Evolutionary conservation across 37 sponge, comb jelly and placozoan species (phyloP).

Genomic region (Chondrosia reniformis): DNA sequence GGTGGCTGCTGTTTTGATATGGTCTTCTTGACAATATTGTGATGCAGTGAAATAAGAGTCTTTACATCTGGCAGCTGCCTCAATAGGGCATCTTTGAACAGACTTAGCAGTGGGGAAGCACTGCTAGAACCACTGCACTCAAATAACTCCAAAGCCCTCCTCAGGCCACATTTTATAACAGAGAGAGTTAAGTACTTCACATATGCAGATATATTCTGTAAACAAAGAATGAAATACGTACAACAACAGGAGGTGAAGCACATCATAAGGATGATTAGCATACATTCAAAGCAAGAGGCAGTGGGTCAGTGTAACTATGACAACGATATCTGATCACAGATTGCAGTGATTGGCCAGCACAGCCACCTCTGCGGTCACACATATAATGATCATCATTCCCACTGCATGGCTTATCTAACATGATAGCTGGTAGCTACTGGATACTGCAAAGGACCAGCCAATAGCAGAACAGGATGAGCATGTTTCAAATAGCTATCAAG

Average conservation of each 20-base stretch:
- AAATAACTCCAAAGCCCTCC: constrained; percentile 36
- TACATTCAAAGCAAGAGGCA: not conserved
- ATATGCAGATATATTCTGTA: constrained; percentile 20
- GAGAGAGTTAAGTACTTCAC: constrained; percentile 40
- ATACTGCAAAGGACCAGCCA: no score
- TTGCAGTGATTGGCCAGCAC: constrained; percentile 1
- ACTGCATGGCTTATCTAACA: no score
- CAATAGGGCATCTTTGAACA: constrained; percentile 42
- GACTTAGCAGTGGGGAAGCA: not conserved
- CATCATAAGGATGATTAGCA: not conserved
- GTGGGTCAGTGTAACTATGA: constrained; percentile 75
- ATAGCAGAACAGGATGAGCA: no score
- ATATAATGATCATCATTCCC: not conserved
- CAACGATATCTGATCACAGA: constrained; percentile 6
- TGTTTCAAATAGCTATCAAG: no score
- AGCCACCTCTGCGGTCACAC: not conserved
- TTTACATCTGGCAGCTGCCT: constrained; percentile 58
- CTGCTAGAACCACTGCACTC: not conserved
- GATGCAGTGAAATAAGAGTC: constrained; percentile 54
- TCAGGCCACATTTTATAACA: constrained; percentile 34
- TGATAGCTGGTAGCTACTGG: no score
- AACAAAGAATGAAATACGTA: not conserved
- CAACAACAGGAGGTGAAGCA: no score
- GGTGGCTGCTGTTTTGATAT: not conserved
- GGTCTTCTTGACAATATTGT: constrained; percentile 12